Evolutionary conservation across 1,140 invertebrate genomes (phyloP).

Genomic region (Drosophila sp.): DNA sequence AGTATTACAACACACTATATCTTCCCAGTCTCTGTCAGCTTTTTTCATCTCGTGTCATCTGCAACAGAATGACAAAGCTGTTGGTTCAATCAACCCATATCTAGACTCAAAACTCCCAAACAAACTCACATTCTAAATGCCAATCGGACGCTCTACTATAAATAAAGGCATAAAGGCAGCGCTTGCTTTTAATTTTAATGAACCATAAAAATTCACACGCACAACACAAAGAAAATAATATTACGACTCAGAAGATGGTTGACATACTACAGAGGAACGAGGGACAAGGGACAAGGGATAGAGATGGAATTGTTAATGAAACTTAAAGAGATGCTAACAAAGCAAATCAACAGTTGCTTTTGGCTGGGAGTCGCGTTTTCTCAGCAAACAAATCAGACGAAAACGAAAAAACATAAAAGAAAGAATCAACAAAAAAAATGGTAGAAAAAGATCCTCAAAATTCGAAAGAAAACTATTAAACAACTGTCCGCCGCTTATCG

Average conservation of each 20-base stretch:
- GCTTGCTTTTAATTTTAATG: constrained; percentile 78
- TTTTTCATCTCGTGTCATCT: constrained; percentile 9
- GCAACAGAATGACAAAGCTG: constrained; percentile 20
- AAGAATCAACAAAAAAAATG: constrained; percentile 24
- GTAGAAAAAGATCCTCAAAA: constrained; percentile 48
- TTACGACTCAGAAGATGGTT: constrained; percentile 45
- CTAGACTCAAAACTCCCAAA: constrained; percentile 7
- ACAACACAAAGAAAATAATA: constrained; percentile 54
- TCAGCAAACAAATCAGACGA: constrained; percentile 70
- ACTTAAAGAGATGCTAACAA: constrained; percentile 77
- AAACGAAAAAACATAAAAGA: constrained; percentile 22
- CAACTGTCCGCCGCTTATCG: constrained; percentile 74
- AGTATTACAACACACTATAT: too few species aligned
- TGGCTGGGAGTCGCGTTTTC: constrained; percentile 55
- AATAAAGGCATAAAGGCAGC: constrained; percentile 54
- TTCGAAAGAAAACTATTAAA: constrained; percentile 82
- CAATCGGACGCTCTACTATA: constrained; percentile 75
- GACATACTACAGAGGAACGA: too few species aligned
- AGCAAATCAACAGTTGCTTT: constrained; percentile 50
- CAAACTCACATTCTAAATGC: constrained; percentile 51
- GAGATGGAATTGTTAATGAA: constrained; percentile 74
- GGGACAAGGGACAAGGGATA: constrained; percentile 19
- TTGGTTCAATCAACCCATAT: constrained; percentile 51
- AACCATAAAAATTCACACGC: constrained; percentile 83
- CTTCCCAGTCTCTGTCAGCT: constrained; percentile 25